Base-by-base conservation (phyloP, 2,888 invertebrate species). In the Drosophila dives region DNA sequence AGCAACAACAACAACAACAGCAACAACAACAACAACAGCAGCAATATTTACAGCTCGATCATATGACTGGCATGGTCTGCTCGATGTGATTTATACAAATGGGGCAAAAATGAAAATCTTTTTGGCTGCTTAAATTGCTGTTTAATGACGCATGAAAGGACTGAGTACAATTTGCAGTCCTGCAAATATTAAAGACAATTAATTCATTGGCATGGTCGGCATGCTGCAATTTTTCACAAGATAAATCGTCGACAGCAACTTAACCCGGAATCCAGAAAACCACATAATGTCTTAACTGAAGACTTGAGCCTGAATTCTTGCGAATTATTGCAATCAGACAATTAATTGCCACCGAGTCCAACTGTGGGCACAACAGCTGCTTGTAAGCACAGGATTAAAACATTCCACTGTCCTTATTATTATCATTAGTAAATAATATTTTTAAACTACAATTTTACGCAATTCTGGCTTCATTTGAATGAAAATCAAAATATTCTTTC, bases 51-150 rank as follows among this genome's bases (percentile, higher is more conserved):
- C 58, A 64, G 53, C 42, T 51, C 38, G 49, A 20, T 6, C 60
- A 23, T 38, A 34, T 49, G 45, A 32, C 15, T 26, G 60, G 15
- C 23, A 65, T 45, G 60, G 60, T n/a, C 42, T 67, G 50, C 26
- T 48, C 15, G 34, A 51, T 64, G 59, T 65, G 77, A 90, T 90
- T 88, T 75, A 72, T 75, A 80, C 36, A 10, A 58, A 71, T 64
- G 60, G 54, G 34, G 34, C n/a, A 34, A 51, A 68, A 58, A 60
- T 26, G 42, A 55, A 65, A 72, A 64, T 60, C 64, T 55, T 55
- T 58, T 64, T 49, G 29, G 50, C 45, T 38, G 69, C 73, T 86
- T 72, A 64, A 82, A 90, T 71, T 66, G 69, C 66, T 64, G 54
- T 83, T 81, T 68, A 83, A 81, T 83, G 84, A 55, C 66, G 63